A percentile compares a stretch with the other conserved stretches of the same genome.
These are phyloP conservation scores for Cricetomys ansorgei DNA, from an alignment of 2,113 vertebrate genomes.

Conservation along the genomic window DNA sequence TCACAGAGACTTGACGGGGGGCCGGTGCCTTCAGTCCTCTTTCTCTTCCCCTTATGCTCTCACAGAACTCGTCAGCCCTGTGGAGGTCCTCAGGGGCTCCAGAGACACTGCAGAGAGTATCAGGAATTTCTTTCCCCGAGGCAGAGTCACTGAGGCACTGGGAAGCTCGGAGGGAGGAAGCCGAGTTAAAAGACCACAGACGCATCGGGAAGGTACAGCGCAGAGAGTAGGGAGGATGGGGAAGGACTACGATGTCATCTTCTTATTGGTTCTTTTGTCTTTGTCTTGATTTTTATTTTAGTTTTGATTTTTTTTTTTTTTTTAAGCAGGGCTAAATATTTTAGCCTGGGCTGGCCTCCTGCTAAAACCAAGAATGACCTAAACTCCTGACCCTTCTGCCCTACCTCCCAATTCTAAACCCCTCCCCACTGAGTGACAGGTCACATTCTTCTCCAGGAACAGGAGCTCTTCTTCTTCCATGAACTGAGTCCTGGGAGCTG, in stretches of 20 bases:
- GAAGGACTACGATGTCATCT: not conserved
- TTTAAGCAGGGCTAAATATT: not conserved
- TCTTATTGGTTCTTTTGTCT: not conserved
- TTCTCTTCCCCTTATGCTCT: not conserved
- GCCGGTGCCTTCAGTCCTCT: not conserved
- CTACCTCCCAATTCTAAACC: not conserved
- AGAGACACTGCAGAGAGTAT: constrained; percentile 85
- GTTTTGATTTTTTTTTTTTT: not conserved
- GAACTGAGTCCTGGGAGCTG: constrained; percentile 96
- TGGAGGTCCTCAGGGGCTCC: constrained; percentile 59
- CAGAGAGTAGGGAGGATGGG: rapidly evolving
- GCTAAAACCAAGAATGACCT: not conserved
- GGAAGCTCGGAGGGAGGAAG: constrained; percentile 89
- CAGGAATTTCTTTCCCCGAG: constrained; percentile 91
- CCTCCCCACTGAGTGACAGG: not conserved
- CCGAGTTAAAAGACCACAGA: constrained; percentile 90
- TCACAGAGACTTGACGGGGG: not conserved
- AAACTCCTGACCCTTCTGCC: not conserved
- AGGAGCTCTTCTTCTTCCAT: constrained; percentile 96
- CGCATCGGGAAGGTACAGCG: constrained; percentile 90
- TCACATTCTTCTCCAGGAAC: constrained; percentile 81
- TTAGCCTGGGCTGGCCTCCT: not conserved
- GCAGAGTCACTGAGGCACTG: constrained; percentile 84
- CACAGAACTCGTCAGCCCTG: constrained; percentile 85
- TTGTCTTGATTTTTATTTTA: not conserved